Conservation (phyloP, 2,888 invertebrate species). For the Eupithecia abbreviata region DNA sequence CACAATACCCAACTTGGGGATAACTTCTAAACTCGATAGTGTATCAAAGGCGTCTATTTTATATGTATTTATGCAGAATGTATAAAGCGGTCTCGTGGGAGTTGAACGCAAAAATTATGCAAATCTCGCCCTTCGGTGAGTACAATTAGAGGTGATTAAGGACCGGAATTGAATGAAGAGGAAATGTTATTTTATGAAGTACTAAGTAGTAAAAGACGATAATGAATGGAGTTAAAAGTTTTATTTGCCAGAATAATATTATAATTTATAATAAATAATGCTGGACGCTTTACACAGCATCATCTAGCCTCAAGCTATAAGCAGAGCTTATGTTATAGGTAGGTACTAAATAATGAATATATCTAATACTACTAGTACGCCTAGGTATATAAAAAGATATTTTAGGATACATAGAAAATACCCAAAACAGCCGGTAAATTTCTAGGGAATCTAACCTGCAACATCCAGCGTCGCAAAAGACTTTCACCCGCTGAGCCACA, state of each 20-base stretch:
- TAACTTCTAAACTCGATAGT: slow-evolving; percentile 64
- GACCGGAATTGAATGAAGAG: slow-evolving; percentile 64
- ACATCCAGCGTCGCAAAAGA: too few species aligned
- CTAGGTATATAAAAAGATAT: too few species aligned
- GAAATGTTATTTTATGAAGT: slow-evolving; percentile 57
- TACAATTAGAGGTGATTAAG: slow-evolving; percentile 79
- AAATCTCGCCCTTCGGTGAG: slow-evolving; percentile 72
- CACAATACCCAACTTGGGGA: slow-evolving; percentile 43
- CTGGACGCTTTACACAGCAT: too few species aligned
- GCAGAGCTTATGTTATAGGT: too few species aligned
- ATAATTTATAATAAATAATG: too few species aligned
- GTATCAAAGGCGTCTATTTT: slow-evolving; percentile 61
- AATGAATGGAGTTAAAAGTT: background rate
- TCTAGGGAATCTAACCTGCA: too few species aligned
- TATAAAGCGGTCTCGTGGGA: slow-evolving; percentile 68
- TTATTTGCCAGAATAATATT: background rate
- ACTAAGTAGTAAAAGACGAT: background rate
- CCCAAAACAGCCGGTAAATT: too few species aligned
- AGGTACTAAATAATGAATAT: too few species aligned
- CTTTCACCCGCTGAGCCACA: too few species aligned
- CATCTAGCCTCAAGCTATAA: too few species aligned
- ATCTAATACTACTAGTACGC: too few species aligned
- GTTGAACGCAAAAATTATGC: slow-evolving; percentile 71
- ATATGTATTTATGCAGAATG: slow-evolving; percentile 69
- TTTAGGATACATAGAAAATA: too few species aligned